These are phyloP conservation scores for Esox niger DNA, from an alignment of 2,113 vertebrate species.

Conservation along the genomic window DNA sequence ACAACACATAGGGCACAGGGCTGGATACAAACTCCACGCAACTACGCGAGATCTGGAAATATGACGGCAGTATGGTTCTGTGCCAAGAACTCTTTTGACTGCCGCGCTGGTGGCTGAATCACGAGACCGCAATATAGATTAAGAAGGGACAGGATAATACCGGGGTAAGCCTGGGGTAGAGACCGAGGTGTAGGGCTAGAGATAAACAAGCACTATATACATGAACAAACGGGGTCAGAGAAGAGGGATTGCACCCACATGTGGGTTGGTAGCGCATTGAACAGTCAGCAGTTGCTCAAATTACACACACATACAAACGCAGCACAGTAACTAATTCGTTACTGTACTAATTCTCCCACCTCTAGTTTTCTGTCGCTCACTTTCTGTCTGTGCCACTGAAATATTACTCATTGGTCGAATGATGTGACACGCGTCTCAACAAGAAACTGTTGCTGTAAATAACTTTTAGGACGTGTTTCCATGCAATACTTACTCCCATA, in stretches of 20 bases:
- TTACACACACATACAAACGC: slow-evolving; percentile 18
- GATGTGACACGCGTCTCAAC: no score
- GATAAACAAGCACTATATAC: no score
- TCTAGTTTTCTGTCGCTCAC: no score
- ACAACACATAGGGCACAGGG: slow-evolving; percentile 41
- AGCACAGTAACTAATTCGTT: neutral
- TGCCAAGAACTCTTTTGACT: slow-evolving; percentile 57
- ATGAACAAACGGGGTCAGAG: neutral
- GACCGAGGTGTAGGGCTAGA: no score
- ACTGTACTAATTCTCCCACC: slow-evolving; percentile 1
- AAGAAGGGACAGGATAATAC: no score
- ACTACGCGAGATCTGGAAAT: slow-evolving; percentile 67
- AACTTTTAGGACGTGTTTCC: no score
- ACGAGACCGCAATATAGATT: no score
- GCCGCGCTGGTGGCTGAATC: neutral
- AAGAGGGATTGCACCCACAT: slow-evolving; percentile 9
- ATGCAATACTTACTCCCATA: no score
- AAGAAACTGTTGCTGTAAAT: no score
- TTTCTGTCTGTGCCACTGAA: neutral
- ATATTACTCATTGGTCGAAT: no score
- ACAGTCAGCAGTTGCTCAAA: neutral
- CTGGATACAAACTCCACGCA: slow-evolving; percentile 48
- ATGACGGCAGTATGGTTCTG: slow-evolving; percentile 53
- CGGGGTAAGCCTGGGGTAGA: slow-evolving; percentile 5
- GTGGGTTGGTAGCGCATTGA: slow-evolving; percentile 1